phyloP scores from a whole-genome alignment of 2,113 vertebrate species.

The Excalfactoria chinensis region DNA sequence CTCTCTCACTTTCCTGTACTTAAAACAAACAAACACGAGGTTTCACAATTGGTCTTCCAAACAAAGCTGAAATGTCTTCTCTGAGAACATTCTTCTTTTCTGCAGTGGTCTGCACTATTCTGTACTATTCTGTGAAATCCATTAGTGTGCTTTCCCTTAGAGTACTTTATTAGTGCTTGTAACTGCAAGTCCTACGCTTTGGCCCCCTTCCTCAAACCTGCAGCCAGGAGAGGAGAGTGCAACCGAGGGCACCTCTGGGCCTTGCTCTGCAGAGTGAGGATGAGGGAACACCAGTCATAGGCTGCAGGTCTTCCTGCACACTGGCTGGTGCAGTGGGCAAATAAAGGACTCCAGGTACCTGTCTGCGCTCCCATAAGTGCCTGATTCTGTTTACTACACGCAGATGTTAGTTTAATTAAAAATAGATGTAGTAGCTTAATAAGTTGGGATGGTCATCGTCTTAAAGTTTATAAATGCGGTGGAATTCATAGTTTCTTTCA shows the following conservation, averaged over 20 bases:
- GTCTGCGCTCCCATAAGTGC: neutral
- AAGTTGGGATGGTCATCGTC: neutral
- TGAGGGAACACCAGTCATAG: neutral
- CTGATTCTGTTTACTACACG: rapidly evolving
- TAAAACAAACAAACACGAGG: neutral
- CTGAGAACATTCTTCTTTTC: neutral
- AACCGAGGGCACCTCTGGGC: neutral
- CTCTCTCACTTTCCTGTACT: neutral
- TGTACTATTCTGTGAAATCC: neutral
- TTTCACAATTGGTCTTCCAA: neutral
- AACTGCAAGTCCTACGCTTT: neutral
- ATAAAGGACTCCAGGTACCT: neutral
- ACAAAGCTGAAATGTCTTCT: neutral
- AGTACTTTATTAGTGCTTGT: neutral
- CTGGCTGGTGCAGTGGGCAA: rapidly evolving
- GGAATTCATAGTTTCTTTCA: neutral
- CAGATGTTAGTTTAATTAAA: neutral
- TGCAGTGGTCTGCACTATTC: neutral
- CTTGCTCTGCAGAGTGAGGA: neutral
- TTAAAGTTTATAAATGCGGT: neutral
- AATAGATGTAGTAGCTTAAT: neutral
- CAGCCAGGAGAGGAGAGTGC: neutral
- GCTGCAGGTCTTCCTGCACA: neutral
- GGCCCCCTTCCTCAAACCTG: neutral
- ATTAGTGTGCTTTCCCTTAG: neutral